Evolutionary conservation across 2,113 vertebrate species (phyloP), one percentile per base, ranked within the genome.

Genomic region (Gavia stellata): DNA sequence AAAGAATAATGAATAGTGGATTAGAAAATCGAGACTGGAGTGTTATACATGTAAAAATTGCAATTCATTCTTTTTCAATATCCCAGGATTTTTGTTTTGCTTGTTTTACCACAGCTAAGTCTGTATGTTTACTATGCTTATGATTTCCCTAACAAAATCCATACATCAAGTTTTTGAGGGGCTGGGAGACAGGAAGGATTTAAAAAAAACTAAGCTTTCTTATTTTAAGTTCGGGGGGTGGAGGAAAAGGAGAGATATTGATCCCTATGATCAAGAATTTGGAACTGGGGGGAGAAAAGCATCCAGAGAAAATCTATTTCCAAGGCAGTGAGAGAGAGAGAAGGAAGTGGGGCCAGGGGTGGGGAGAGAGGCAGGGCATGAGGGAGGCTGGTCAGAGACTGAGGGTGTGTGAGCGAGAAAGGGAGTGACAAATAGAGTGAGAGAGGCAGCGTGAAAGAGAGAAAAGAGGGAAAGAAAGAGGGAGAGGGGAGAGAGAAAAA

Each of bases 1-100:
- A 96, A 95, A 93, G 71, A 96, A 93, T 90, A 94, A 89, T 81
- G 38, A 94, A 92, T 62, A 96, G 16, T 38, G 44, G 91, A 47
- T 66, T 45, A 81, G 72, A 92, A 96, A 97, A 97, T 68, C 94
- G 87, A 92, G 89, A 93, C 81, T 23, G 38, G 63, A 81, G 67
- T 77, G 72, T 78, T 52, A 71, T 66, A 82, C 31, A 26, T 67
- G 36, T 67, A 63, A 86, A 78, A 89, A 93, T 38, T 74, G 58
- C 56, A 71, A 91, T 79, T 82, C 34, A 77, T 96, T 89, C 34
- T 70, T 91, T 92, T 82, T 86, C 36, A n/a, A 18, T 86, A 56
- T 59, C 67, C 17, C n/a, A 65, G 23, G 17, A 61, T 26, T 56
- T 79, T 65, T 52, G 13, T 47, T 77, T 65, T 71, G 29, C 14